Evolutionary conservation across 2,797 vertebrate species (phyloP).

Genomic region (Urosaurus nigricauda): DNA sequence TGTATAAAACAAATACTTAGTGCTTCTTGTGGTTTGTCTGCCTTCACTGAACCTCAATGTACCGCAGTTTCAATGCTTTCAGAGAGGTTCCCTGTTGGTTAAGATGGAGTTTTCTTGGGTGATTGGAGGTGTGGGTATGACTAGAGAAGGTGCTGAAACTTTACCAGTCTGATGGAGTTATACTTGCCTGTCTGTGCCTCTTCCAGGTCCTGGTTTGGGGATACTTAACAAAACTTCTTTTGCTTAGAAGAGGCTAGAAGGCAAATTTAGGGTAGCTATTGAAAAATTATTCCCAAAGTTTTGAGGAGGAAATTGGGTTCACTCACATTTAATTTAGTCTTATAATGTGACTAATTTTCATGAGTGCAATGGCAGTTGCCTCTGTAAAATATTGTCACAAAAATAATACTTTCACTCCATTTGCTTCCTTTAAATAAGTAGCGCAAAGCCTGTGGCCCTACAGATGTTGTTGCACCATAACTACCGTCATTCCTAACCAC

Average conservation of each 20-base stretch:
- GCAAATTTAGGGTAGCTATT: constrained; percentile 29
- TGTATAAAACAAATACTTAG: background rate
- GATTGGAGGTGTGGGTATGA: background rate
- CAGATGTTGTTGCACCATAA: too few relatives aligned
- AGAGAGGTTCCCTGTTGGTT: background rate
- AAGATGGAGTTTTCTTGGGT: background rate
- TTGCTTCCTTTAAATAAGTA: background rate
- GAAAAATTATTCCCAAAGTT: constrained; percentile 8
- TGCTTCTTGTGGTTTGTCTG: background rate
- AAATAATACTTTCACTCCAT: background rate
- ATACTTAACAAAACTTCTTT: background rate
- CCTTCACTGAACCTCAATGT: background rate
- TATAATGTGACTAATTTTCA: background rate
- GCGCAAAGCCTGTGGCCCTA: background rate
- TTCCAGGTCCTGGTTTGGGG: background rate
- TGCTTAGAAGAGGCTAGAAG: background rate
- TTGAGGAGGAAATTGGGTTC: constrained; percentile 52
- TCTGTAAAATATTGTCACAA: too few relatives aligned
- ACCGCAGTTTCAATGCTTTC: background rate
- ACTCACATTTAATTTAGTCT: constrained; percentile 25
- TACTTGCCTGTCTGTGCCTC: background rate
- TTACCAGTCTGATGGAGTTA: background rate
- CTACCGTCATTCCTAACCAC: too few relatives aligned
- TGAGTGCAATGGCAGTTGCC: background rate
- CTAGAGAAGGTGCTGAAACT: background rate